These are phyloP conservation scores for Chalcis sispes DNA, from an alignment of 2,888 invertebrate genomes.

Conservation along the genomic window DNA sequence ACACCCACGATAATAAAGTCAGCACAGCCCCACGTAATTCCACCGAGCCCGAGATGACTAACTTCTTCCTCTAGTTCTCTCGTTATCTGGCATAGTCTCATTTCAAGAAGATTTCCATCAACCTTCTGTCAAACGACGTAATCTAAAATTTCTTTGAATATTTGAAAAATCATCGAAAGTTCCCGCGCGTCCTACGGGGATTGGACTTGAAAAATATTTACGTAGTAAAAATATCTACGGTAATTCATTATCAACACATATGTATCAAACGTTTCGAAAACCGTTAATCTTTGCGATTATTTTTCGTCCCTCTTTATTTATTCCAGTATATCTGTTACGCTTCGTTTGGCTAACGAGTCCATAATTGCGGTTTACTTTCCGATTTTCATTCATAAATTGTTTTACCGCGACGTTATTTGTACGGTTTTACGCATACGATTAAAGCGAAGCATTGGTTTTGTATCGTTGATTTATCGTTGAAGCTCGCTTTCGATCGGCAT, in stretches of 20 bases:
- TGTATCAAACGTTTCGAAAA: background rate
- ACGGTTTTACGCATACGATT: background rate
- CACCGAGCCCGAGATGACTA: too few species aligned
- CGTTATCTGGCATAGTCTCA: too few species aligned
- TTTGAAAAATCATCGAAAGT: too few species aligned
- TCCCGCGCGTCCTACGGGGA: background rate
- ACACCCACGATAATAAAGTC: conserved; percentile 32
- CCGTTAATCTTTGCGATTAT: background rate
- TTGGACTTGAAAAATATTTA: background rate
- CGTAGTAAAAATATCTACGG: background rate
- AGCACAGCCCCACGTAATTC: background rate
- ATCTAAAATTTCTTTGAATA: too few species aligned
- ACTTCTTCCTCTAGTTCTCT: background rate
- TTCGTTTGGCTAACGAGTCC: conserved; percentile 8
- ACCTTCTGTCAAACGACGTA: too few species aligned
- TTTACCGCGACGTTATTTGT: background rate
- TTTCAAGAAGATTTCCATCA: too few species aligned
- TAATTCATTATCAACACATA: conserved; percentile 19
- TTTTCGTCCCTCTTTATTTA: background rate
- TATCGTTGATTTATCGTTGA: too few species aligned
- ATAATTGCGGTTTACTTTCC: conserved; percentile 25
- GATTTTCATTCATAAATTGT: conserved; percentile 10
- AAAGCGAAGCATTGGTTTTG: too few species aligned
- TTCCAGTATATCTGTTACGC: background rate
- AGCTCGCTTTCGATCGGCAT: too few species aligned